phyloP scores from a whole-genome alignment of 2,113 vertebrate species.

The Mastomys coucha region DNA sequence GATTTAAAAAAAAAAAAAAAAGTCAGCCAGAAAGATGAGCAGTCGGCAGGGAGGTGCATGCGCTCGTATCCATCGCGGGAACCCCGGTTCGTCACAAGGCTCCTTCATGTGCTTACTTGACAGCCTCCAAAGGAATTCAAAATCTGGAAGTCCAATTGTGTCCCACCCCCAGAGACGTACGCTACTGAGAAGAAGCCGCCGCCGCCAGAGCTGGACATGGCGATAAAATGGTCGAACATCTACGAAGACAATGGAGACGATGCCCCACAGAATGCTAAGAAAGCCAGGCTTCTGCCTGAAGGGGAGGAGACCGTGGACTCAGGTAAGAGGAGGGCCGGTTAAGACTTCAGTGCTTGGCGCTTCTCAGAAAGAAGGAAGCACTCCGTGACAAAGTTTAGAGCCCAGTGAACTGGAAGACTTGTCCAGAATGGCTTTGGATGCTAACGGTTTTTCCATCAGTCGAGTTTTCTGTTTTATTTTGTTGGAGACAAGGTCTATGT shows the following conservation, averaged over 20 bases:
- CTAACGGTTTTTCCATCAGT: too few relatives aligned
- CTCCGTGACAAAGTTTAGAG: not conserved
- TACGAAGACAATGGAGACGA: slow-evolving; percentile 98
- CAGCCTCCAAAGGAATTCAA: slow-evolving; percentile 95
- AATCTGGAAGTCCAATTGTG: slow-evolving; percentile 93
- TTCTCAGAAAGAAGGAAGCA: not conserved
- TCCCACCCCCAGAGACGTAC: slow-evolving; percentile 94
- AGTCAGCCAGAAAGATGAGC: slow-evolving; percentile 52
- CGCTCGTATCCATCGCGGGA: not conserved
- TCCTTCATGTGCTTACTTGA: slow-evolving; percentile 71
- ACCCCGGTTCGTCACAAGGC: slow-evolving; percentile 72
- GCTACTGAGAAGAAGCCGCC: slow-evolving; percentile 91
- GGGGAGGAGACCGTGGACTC: slow-evolving; percentile 87
- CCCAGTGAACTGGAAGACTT: not conserved
- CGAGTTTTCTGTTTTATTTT: not conserved
- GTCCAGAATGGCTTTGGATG: not conserved
- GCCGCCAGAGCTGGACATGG: slow-evolving; percentile 95
- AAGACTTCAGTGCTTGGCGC: not conserved
- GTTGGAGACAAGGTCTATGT: not conserved
- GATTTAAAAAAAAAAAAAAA: slow-evolving; percentile 32
- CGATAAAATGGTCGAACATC: slow-evolving; percentile 98
- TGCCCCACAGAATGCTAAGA: slow-evolving; percentile 89
- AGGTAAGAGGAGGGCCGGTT: slow-evolving; percentile 82
- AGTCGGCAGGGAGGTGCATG: slow-evolving; percentile 73
- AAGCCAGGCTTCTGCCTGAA: slow-evolving; percentile 89